Conservation (phyloP, 2,888 invertebrate genomes). For the Endotricha flammealis region DNA sequence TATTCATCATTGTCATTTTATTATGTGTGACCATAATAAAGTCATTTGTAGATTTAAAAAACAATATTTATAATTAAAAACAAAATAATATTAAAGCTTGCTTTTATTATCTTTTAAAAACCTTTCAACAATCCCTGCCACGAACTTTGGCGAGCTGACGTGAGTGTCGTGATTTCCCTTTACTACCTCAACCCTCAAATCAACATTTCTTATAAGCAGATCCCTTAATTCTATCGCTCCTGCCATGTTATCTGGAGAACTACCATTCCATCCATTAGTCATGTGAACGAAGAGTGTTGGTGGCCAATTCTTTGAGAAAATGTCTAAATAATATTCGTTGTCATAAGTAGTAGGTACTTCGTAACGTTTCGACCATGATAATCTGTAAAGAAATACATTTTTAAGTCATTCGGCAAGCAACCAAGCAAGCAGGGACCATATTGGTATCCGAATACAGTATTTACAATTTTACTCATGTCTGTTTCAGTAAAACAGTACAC, state of each 20-base stretch:
- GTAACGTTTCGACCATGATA: slow-evolving; percentile 14
- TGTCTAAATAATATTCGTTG: slow-evolving; percentile 8
- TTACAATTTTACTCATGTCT: no score
- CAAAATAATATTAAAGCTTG: no score
- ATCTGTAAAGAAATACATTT: slow-evolving; percentile 13
- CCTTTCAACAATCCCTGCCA: no score
- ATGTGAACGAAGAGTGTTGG: slow-evolving; percentile 11
- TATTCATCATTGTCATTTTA: no score
- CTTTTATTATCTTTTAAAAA: no score
- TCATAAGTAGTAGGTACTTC: slow-evolving; percentile 5
- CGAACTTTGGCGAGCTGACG: slow-evolving; percentile 6
- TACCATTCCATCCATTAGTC: slow-evolving; percentile 5
- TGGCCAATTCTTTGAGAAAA: slow-evolving; percentile 7
- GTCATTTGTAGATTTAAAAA: no score
- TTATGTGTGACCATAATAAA: no score
- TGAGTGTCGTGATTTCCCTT: slow-evolving; percentile 15
- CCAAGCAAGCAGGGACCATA: no score
- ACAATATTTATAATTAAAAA: no score
- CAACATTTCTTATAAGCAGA: background rate
- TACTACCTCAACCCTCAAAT: background rate
- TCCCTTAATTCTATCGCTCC: slow-evolving; percentile 8
- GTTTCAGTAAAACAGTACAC: no score
- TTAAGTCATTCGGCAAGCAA: no score
- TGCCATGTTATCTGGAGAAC: background rate
- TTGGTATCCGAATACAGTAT: no score